Evolutionary conservation across 2,797 vertebrate species (phyloP).

Genomic region (Chaunax sp.): DNA sequence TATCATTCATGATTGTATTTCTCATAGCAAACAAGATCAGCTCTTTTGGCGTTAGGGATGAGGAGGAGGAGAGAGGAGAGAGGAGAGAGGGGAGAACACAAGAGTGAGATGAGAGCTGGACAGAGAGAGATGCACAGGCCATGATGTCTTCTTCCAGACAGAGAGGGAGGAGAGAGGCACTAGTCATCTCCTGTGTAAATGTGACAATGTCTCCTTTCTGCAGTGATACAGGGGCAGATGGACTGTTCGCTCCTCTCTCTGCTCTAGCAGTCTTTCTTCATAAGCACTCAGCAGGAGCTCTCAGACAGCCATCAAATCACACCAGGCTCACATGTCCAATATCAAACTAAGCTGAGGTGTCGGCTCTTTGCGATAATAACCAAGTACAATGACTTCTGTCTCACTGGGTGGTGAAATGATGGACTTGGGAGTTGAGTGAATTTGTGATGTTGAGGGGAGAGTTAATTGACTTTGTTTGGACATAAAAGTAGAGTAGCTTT

Average conservation of each 20-base stretch:
- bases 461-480: slow-evolving; percentile 55
- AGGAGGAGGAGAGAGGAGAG: slow-evolving; percentile 39
- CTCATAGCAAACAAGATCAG: slow-evolving; percentile 75
- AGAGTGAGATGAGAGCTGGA: slow-evolving; percentile 42
- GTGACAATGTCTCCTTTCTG: slow-evolving; percentile 60
- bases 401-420: slow-evolving; percentile 42
- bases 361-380: slow-evolving; percentile 41
- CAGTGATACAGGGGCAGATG: slow-evolving; percentile 73
- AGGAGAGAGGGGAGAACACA: slow-evolving; percentile 27
- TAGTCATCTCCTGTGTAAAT: slow-evolving; percentile 52
- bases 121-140: slow-evolving; percentile 22
- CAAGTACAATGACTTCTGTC: slow-evolving; percentile 51
- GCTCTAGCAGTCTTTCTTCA: slow-evolving; percentile 58
- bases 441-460: slow-evolving; percentile 38
- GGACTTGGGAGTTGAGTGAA: slow-evolving; percentile 34
- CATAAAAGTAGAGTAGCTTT: slow-evolving; percentile 69
- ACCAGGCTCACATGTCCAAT: slow-evolving; percentile 51
- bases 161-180: slow-evolving; percentile 27
- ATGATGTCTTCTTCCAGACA: slow-evolving; percentile 12
- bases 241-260: slow-evolving; percentile 56
- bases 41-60: slow-evolving; percentile 70
- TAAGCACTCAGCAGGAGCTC: slow-evolving; percentile 53
- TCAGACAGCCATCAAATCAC: slow-evolving; percentile 53
- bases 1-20: slow-evolving; percentile 84
- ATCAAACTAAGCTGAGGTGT: slow-evolving; percentile 62